Evolutionary conservation across 1,140 invertebrate species (phyloP).

Genomic region (Colletes gigas): DNA sequence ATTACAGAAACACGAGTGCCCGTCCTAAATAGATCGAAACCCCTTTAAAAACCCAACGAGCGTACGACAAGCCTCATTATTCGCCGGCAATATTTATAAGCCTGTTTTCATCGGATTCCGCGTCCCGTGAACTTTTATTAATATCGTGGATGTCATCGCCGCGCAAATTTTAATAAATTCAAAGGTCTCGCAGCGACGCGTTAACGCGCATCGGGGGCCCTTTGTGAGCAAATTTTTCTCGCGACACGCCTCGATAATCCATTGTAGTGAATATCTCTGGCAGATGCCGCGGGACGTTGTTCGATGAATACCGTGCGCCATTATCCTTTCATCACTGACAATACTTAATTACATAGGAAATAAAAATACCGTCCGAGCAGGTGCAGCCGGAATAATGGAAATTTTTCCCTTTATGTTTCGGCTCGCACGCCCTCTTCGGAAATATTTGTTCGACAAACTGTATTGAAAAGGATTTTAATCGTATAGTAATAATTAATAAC

Average conservation of each 20-base stretch:
- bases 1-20: neutral
- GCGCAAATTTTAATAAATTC: conserved; percentile 40
- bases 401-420: too few species aligned
- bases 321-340: too few species aligned
- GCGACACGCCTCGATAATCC: conserved; percentile 4
- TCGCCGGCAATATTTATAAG: conserved; percentile 14
- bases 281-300: neutral
- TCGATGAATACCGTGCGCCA: too few species aligned
- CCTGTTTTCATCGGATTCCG: neutral
- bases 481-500: too few species aligned
- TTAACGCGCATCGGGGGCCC: conserved; percentile 4
- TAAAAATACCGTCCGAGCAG: too few species aligned
- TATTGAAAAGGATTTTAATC: too few species aligned
- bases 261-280: conserved; percentile 45
- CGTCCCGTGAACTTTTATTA: conserved; percentile 22
- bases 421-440: too few species aligned
- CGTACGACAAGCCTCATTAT: neutral
- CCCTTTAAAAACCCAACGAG: neutral
- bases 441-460: too few species aligned
- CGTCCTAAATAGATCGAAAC: neutral
- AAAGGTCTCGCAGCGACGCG: conserved; percentile 11
- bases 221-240: conserved; percentile 34
- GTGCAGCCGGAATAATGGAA: too few species aligned
- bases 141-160: conserved; percentile 12
- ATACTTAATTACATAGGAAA: neutral